Evolutionary conservation across 2,888 invertebrate species (phyloP).

Genomic region (Hydriomena furcata): DNA sequence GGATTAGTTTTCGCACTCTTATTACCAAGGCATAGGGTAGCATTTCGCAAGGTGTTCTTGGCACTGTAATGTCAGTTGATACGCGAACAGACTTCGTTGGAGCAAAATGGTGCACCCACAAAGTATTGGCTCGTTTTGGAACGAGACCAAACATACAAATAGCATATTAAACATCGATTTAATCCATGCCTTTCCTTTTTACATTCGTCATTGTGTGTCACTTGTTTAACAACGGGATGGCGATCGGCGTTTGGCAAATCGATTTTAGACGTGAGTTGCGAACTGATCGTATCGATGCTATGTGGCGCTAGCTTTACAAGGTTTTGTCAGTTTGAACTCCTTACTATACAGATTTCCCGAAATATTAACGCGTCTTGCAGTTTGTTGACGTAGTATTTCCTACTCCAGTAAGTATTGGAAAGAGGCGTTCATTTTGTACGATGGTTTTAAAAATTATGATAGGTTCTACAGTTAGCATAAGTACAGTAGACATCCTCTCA

Average conservation of each 20-base stretch:
- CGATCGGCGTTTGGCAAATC: conserved; percentile 68
- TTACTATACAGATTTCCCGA: too few relatives aligned
- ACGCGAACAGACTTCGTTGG: conserved; percentile 63
- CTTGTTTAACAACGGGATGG: conserved; percentile 72
- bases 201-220: conserved; percentile 72
- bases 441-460: too few relatives aligned
- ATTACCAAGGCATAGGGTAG: conserved; percentile 25
- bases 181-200: conserved; percentile 73
- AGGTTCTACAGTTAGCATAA: too few relatives aligned
- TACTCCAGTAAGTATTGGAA: too few relatives aligned
- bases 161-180: conserved; percentile 60
- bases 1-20: conserved; percentile 16
- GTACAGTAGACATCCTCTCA: too few relatives aligned
- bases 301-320: background rate
- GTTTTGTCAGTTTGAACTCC: too few relatives aligned
- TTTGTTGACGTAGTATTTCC: too few relatives aligned
- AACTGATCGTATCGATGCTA: conserved; percentile 49
- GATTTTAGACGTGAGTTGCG: conserved; percentile 50
- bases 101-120: conserved; percentile 45
- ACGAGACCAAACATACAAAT: conserved; percentile 68
- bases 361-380: too few relatives aligned
- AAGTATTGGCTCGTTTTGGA: conserved; percentile 67
- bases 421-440: too few relatives aligned
- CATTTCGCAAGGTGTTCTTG: background rate
- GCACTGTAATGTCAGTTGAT: conserved; percentile 38